These are phyloP conservation scores for Drosophila prostipennis DNA, from an alignment of 2,888 invertebrate genomes.

Conservation along the genomic window DNA sequence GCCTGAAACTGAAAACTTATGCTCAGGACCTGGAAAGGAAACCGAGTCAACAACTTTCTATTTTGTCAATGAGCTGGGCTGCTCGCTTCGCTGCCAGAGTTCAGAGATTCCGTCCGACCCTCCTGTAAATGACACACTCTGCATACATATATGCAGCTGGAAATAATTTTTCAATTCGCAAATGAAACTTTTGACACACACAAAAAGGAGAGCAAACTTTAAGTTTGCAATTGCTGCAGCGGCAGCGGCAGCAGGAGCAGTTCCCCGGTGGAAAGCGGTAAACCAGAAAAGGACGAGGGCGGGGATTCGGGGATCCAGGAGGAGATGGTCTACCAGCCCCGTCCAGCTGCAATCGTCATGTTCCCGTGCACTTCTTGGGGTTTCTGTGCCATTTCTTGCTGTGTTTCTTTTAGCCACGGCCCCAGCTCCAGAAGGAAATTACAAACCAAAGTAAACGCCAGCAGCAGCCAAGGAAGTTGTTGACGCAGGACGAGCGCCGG, in stretches of 20 bases:
- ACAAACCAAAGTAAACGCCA: slow-evolving; percentile 80
- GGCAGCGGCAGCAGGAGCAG: slow-evolving; percentile 50
- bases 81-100: slow-evolving; percentile 18
- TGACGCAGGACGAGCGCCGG: slow-evolving; percentile 70
- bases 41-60: slow-evolving; percentile 76
- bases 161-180: slow-evolving; percentile 78
- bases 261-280: slow-evolving; percentile 64
- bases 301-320: not conserved
- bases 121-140: slow-evolving; percentile 70
- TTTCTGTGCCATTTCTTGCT: slow-evolving; percentile 54
- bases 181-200: slow-evolving; percentile 73
- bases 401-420: slow-evolving; percentile 61
- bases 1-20: slow-evolving; percentile 28
- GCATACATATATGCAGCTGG: slow-evolving; percentile 70
- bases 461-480: slow-evolving; percentile 73
- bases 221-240: slow-evolving; percentile 63
- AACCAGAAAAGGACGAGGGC: slow-evolving; percentile 35
- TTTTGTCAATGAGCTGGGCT: slow-evolving; percentile 69
- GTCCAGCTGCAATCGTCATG: slow-evolving; percentile 69
- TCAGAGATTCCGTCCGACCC: slow-evolving; percentile 12
- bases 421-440: slow-evolving; percentile 77
- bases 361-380: slow-evolving; percentile 65
- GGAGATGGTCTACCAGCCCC: slow-evolving; percentile 27
- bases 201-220: slow-evolving; percentile 56
- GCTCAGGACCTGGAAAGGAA: slow-evolving; percentile 63